Evolutionary conservation across 2,888 invertebrate genomes (phyloP), one percentile per base, ranked within the genome.

Genomic region (Isotomurus palustris): DNA sequence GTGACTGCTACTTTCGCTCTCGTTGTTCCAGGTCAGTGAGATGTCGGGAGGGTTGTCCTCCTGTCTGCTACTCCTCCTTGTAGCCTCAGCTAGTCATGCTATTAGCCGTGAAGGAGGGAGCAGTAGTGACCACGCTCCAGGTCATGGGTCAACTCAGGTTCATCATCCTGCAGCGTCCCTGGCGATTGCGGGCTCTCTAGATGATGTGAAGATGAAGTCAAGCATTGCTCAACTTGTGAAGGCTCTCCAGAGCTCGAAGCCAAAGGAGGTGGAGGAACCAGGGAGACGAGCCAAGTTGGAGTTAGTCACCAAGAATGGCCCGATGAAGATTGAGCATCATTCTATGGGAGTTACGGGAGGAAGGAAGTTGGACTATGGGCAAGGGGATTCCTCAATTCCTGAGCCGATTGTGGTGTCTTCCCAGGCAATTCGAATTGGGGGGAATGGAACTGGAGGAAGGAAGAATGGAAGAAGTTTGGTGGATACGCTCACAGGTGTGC

Each of bases 401-500:
- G 62, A 64, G 29, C 56, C 68, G 1, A 59, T 68, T n/a, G 52
- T 56, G 5, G 60, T 67, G 12, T 60, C 67, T 14, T 66, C 67
- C 25, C 64, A 67, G 54, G 51, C 69, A 8, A 67, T 67, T 17
- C 52, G 53, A 45, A 63, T 67, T 8, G 58, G 58, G 24, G 45
- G 49, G 14, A 67, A 66, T 49, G 56, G 52, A 2, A 60, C 69
- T 10, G 60, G 60, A 35, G 62, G 57, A n/a, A n/a, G n/a, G n/a
- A 67, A 66, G 35, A 38, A 55, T 22, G 44, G 56, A 1, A 52
- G 69, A 25, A 59, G 61, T 35, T 38, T 63, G 17, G 47, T 44
- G 3, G 56, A 58, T 19, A 44, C 41, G n/a, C n/a, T 24, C 52
- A 52, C 10, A 29, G 87, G 86, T 0, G 85, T 87, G 25, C 88